These are phyloP conservation scores for Drosophila quasianomalipes DNA, from an alignment of 2,888 invertebrate species.

Conservation along the genomic window DNA sequence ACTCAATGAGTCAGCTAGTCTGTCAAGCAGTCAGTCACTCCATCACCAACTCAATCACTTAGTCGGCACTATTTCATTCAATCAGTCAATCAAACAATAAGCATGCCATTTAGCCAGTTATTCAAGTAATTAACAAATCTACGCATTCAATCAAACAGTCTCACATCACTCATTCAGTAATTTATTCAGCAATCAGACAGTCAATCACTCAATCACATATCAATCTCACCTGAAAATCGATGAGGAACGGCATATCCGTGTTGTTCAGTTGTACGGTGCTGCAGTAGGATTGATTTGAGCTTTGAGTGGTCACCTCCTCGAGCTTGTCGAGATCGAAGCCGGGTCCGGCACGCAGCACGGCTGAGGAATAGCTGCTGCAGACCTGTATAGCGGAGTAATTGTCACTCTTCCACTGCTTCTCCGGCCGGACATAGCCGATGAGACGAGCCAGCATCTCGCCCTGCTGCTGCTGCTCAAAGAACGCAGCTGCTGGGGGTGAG, in stretches of 20 bases:
- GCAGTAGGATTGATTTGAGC: constrained; percentile 90
- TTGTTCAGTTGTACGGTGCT: constrained; percentile 89
- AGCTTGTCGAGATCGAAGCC: constrained; percentile 82
- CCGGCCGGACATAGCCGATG: constrained; percentile 93
- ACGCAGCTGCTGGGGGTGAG: constrained; percentile 89
- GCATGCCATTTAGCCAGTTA: background rate
- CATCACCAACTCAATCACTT: background rate
- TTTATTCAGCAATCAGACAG: background rate
- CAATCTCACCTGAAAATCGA: constrained; percentile 88
- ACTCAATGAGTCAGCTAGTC: background rate
- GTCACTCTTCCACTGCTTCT: constrained; percentile 89
- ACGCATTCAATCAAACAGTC: background rate
- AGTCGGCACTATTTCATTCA: background rate
- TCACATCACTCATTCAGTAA: background rate
- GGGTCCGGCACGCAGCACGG: constrained; percentile 88
- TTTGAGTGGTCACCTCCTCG: constrained; percentile 88
- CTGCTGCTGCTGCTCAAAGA: constrained; percentile 89
- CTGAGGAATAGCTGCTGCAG: constrained; percentile 92
- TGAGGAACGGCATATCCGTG: constrained; percentile 88
- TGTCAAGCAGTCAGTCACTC: background rate
- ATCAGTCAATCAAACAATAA: background rate
- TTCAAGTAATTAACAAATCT: background rate
- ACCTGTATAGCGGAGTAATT: constrained; percentile 91
- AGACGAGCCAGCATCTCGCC: constrained; percentile 92
- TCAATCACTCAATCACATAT: background rate